phyloP scores from a whole-genome alignment of 2,797 vertebrate species.

The Poeciliopsis turneri region DNA sequence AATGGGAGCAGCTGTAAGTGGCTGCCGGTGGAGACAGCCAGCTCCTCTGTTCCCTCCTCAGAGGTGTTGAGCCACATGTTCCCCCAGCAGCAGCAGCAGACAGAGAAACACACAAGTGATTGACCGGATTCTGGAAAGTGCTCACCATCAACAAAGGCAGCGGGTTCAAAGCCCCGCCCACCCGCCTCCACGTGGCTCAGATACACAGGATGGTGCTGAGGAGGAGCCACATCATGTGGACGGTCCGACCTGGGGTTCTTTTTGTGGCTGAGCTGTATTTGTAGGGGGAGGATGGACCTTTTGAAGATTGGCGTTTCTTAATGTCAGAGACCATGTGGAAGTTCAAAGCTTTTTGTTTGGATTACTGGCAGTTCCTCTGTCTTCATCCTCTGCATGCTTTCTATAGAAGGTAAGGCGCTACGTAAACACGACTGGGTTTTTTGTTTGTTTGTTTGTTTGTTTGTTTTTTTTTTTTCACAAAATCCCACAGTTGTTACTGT shows the following conservation, averaged over 20 bases:
- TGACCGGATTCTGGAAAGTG: background rate
- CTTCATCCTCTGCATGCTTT: slow-evolving; percentile 91
- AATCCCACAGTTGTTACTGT: background rate
- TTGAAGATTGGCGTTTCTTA: slow-evolving; percentile 20
- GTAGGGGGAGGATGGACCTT: background rate
- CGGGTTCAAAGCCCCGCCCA: slow-evolving; percentile 31
- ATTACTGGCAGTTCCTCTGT: slow-evolving; percentile 98
- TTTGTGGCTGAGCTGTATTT: slow-evolving; percentile 28
- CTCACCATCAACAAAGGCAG: slow-evolving; percentile 29
- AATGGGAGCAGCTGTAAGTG: slow-evolving; percentile 84
- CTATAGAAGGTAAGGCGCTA: slow-evolving; percentile 90
- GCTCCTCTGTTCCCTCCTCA: slow-evolving; percentile 37
- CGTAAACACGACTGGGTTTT: too few relatives aligned
- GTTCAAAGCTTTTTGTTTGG: slow-evolving; percentile 96
- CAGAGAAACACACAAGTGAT: slow-evolving; percentile 6
- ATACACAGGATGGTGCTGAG: slow-evolving; percentile 64
- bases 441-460: background rate
- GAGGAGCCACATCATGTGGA: slow-evolving; percentile 63
- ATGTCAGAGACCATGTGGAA: slow-evolving; percentile 87
- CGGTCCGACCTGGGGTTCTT: slow-evolving; percentile 29
- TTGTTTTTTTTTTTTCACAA: background rate
- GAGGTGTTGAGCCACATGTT: slow-evolving; percentile 22
- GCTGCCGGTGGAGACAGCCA: slow-evolving; percentile 53
- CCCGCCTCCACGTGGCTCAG: slow-evolving; percentile 65
- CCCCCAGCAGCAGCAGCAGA: slow-evolving; percentile 5